phyloP scores from a whole-genome alignment of 2,113 vertebrate species.

The Phasianus colchicus region DNA sequence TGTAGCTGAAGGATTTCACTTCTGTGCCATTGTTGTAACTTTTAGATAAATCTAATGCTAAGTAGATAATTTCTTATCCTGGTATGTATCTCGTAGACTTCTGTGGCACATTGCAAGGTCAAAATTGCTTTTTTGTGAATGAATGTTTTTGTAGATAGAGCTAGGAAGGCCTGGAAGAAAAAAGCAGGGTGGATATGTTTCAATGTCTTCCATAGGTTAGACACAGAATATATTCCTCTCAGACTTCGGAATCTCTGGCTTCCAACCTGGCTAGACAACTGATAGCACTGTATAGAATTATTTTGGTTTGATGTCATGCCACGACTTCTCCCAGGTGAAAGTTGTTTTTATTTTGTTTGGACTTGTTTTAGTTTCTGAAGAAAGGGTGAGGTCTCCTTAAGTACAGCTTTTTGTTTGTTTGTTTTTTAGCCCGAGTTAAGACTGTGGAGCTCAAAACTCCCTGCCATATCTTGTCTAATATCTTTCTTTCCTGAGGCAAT shows the following conservation, averaged over 20 bases:
- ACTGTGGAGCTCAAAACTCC: neutral
- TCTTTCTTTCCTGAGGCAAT: constrained; percentile 17
- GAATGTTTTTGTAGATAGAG: neutral
- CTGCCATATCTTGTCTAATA: constrained; percentile 14
- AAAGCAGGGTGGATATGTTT: neutral
- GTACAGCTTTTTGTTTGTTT: neutral
- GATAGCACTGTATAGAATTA: constrained; percentile 7
- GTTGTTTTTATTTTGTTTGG: constrained; percentile 42
- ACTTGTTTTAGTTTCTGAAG: constrained; percentile 56
- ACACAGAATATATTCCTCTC: neutral
- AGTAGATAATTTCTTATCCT: neutral
- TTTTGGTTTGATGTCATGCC: constrained; percentile 20
- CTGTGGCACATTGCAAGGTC: neutral
- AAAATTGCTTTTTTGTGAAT: neutral
- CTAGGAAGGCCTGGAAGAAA: neutral
- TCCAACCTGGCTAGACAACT: neutral
- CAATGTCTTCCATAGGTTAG: neutral
- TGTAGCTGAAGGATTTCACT: neutral
- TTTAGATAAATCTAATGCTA: neutral
- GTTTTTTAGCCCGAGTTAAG: neutral
- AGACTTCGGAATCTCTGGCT: neutral
- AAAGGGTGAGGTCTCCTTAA: constrained; percentile 44
- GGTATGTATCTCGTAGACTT: neutral
- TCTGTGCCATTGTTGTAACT: neutral
- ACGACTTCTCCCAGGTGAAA: constrained; percentile 18